phyloP scores from a whole-genome alignment of 1,140 invertebrate species.

The Micrasema longulum region DNA sequence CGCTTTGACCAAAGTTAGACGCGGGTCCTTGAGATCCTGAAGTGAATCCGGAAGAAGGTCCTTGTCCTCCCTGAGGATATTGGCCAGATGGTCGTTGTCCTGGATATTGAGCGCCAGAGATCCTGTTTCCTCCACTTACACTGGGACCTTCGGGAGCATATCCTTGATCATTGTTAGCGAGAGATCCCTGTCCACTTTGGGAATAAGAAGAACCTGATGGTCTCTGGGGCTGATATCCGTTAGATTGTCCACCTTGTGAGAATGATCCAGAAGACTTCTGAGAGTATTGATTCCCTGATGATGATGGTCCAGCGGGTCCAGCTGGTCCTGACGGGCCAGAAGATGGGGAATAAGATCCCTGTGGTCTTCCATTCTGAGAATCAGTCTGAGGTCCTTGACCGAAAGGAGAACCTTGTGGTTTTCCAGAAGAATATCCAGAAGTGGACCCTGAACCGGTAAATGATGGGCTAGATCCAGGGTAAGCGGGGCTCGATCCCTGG shows the following conservation, averaged over 20 bases:
- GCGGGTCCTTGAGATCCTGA: conserved; percentile 45
- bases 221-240: conserved; percentile 45
- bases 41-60: conserved; percentile 38
- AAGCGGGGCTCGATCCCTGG: conserved; percentile 33
- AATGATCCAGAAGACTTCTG: conserved; percentile 47
- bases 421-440: conserved; percentile 56
- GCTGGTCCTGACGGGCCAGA: conserved; percentile 56
- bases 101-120: conserved; percentile 45
- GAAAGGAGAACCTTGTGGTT: conserved; percentile 40
- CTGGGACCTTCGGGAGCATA: conserved; percentile 50
- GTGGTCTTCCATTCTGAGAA: conserved; percentile 52
- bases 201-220: conserved; percentile 42
- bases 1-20: conserved; percentile 47
- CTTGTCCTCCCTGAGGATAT: conserved; percentile 45
- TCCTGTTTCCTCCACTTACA: not conserved
- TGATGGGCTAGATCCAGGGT: conserved; percentile 44
- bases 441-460: conserved; percentile 56
- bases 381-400: conserved; percentile 34
- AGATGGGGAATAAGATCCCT: conserved; percentile 53
- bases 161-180: too few species aligned
- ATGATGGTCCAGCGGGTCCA: conserved; percentile 53
- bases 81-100: conserved; percentile 51
- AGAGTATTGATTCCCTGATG: conserved; percentile 42
- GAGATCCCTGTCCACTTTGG: conserved; percentile 43
- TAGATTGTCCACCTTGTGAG: conserved; percentile 45